Conservation (phyloP, 2,113 vertebrate species). For the Microcebus murinus region DNA sequence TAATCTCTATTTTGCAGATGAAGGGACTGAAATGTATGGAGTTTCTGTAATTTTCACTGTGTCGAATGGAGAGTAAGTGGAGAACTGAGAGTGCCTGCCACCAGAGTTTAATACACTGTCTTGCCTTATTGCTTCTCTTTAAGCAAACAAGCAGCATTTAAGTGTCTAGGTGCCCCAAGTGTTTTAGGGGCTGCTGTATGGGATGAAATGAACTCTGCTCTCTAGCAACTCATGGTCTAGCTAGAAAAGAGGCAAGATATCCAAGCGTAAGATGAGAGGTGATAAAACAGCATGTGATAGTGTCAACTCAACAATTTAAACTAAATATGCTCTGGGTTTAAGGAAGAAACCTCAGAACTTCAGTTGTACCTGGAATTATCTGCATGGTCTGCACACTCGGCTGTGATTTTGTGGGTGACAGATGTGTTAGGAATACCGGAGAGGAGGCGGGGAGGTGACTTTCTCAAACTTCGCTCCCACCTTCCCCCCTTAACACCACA, state of each 20-base stretch:
- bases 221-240: not conserved
- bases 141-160: not conserved
- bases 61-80: not conserved
- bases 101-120: not conserved
- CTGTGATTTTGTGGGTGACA: not conserved
- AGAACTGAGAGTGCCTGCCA: not conserved
- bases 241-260: not conserved
- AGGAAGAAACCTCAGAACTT: not conserved
- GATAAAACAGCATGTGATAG: not conserved
- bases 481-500: not conserved
- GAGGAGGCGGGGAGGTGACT: rapidly evolving
- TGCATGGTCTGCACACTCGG: too few species aligned
- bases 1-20: not conserved
- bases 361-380: not conserved
- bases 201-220: not conserved
- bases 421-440: too few species aligned
- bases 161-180: not conserved
- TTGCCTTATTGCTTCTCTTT: not conserved
- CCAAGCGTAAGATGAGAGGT: not conserved
- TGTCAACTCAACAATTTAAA: not conserved
- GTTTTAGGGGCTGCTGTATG: not conserved
- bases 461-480: not conserved
- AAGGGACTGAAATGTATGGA: not conserved
- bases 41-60: not conserved
- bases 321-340: not conserved